Conservation (phyloP, 1,140 invertebrate species). For the Trachymyrmex cornetzi region DNA sequence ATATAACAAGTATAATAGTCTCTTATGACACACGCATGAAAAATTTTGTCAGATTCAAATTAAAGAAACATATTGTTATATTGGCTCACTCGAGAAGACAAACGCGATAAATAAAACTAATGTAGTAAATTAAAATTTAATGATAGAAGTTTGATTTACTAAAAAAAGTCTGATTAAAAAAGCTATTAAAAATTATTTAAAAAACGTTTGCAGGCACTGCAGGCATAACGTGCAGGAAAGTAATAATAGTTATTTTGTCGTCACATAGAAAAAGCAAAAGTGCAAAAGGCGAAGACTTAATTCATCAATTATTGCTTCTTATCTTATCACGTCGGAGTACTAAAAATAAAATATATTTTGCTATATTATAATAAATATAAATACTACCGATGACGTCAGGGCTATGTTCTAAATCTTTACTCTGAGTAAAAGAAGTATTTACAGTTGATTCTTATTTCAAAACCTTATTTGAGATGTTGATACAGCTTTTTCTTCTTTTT, state of each 20-base stretch:
- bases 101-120: neutral
- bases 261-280: neutral
- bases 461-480: too few relatives aligned
- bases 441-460: too few relatives aligned
- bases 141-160: neutral
- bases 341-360: constrained; percentile 1
- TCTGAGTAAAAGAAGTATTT: too few relatives aligned
- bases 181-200: neutral
- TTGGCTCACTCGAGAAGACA: neutral
- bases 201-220: neutral
- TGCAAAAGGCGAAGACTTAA: neutral
- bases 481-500: too few relatives aligned
- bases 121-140: neutral
- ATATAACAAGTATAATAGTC: neutral
- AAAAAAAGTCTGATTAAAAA: too few relatives aligned
- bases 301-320: neutral
- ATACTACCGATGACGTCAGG: neutral
- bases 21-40: neutral
- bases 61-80: constrained; percentile 9
- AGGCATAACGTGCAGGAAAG: neutral
- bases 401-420: too few relatives aligned
- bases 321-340: neutral
- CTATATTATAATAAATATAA: neutral
- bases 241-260: neutral
- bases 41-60: constrained; percentile 2